Percentiles rank a stretch among this genome's conserved stretches.
phyloP scores from a whole-genome alignment of 2,113 vertebrate species.

The Charina bottae region DNA sequence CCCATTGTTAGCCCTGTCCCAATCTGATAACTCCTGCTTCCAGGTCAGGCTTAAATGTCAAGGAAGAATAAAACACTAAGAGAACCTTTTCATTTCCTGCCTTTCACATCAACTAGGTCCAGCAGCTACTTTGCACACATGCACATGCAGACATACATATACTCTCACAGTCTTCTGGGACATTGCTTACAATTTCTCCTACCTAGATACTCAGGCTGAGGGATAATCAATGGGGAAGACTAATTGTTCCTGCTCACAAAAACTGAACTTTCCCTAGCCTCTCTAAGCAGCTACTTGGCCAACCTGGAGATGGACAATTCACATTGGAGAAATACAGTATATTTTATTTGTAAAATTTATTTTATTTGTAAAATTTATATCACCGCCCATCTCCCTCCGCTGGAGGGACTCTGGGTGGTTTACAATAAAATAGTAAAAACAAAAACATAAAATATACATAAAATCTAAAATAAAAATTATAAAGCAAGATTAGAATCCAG shows the following conservation, averaged over 20 bases:
- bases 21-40: neutral
- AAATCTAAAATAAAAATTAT: too few species aligned
- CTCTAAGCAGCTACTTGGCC: neutral
- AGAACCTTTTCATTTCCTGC: constrained; percentile 12
- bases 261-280: neutral
- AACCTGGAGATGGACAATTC: neutral
- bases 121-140: neutral
- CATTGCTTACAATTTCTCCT: neutral
- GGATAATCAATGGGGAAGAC: neutral
- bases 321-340: neutral
- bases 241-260: neutral
- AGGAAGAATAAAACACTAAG: neutral
- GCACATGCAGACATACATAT: neutral
- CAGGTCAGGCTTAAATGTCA: neutral
- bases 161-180: neutral
- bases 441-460: too few species aligned
- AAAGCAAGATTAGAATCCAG: too few species aligned
- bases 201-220: neutral
- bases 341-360: too few species aligned
- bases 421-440: too few species aligned
- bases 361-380: too few species aligned
- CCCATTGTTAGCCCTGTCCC: neutral
- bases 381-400: too few species aligned
- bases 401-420: too few species aligned
- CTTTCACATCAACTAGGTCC: neutral